Conservation (phyloP, 2,888 invertebrate genomes). For the Hypomecis atomaria region DNA sequence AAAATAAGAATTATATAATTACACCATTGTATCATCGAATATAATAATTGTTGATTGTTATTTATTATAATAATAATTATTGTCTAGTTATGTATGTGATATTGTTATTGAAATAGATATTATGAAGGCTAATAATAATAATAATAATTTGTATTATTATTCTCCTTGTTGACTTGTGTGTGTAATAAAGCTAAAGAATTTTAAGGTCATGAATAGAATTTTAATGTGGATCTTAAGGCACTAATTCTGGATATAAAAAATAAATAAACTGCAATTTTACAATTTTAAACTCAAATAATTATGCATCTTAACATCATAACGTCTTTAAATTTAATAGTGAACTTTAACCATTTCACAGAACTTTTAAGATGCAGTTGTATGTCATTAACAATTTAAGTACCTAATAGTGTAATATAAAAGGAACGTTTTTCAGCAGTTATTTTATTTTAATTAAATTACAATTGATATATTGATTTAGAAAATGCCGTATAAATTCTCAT, state of each 20-base stretch:
- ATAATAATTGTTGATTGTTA: slow-evolving; percentile 81
- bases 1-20: slow-evolving; percentile 63
- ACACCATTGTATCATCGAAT: slow-evolving; percentile 79
- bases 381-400: no score
- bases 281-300: background rate
- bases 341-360: no score
- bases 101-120: slow-evolving; percentile 83
- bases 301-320: no score
- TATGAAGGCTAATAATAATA: slow-evolving; percentile 71
- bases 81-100: slow-evolving; percentile 83
- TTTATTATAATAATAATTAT: slow-evolving; percentile 70
- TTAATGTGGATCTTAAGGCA: slow-evolving; percentile 29
- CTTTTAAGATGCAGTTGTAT: background rate
- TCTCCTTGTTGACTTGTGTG: slow-evolving; percentile 81
- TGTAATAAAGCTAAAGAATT: slow-evolving; percentile 63
- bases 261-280: background rate
- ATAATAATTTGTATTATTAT: slow-evolving; percentile 68
- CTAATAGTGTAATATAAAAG: no score
- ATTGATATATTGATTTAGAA: no score
- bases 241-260: slow-evolving; percentile 13
- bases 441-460: no score
- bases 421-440: no score
- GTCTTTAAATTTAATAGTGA: no score
- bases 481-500: no score
- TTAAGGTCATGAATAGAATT: slow-evolving; percentile 23